Evolutionary conservation across 2,888 invertebrate genomes (phyloP), one percentile per base, ranked within the genome.

Genomic region (Gymnocheta viridis): DNA sequence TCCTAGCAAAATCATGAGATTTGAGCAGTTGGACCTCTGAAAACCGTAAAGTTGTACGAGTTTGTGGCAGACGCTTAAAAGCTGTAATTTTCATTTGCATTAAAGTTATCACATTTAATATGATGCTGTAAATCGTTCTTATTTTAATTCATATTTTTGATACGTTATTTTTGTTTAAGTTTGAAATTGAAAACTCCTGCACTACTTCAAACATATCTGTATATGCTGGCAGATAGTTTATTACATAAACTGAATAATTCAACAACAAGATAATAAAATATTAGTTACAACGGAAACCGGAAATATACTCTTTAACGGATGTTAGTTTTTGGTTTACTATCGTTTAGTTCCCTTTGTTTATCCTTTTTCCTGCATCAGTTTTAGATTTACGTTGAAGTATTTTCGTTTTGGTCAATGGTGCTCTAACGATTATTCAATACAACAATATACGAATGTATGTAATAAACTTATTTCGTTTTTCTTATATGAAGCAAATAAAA

Each of bases 231-330:
- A n/a, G 32, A 32, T 32, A 32, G 6, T 32, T 32, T 2, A 10
- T 7, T 4, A 7, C 32, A 32, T 9, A 3, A 32, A 6, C 6
- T 17, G 14, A 47, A 47, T 19, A 47, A 47, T 19, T 47, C 47
- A 19, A 47, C 19, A 19, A 47, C 17, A 6, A 9, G 2, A 47
- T 47, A 47, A 17, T 17, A 47, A 12, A 47, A 47, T 17, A 47
- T 3, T 9, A 6, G 19, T 19, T 47, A 3, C n/a, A 19, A 7
- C 47, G 47, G 47, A 47, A 47, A 47, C 47, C n/a, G 47, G 47
- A 47, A 47, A 19, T 19, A 77, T 54, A 82, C 60, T 62, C 44
- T 78, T 82, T 73, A 62, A 60, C 66, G 77, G 82, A 77, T 19
- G 47, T 47, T 47, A 47, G 47, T 19, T 47, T 47, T 19, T 47